Conservation (phyloP, 1,140 invertebrate genomes). For the Drosophila pruinosa region DNA sequence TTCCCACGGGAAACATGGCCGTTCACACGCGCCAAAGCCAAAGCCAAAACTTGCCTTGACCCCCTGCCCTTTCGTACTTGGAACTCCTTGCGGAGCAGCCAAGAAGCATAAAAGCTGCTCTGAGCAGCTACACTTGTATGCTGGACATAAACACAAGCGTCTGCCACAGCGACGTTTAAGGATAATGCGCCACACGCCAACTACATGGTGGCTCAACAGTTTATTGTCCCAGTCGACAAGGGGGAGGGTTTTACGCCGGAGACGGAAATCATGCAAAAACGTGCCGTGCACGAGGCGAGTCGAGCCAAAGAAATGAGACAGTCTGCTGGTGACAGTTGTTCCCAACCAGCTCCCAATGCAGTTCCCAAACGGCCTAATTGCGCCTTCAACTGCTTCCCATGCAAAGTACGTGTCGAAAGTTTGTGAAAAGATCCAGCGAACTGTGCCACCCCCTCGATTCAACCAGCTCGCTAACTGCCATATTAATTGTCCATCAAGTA, state of each 20-base stretch:
- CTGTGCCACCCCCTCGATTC: slow-evolving; percentile 54
- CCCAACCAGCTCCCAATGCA: slow-evolving; percentile 9
- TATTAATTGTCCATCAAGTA: slow-evolving; percentile 63
- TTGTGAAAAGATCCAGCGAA: not conserved
- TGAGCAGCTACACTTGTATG: slow-evolving; percentile 64
- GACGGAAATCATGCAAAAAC: slow-evolving; percentile 77
- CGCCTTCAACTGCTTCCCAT: not conserved
- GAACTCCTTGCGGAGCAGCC: not conserved
- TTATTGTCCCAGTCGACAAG: slow-evolving; percentile 25
- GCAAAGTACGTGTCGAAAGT: not conserved
- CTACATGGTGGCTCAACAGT: slow-evolving; percentile 32
- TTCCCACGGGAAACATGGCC: slow-evolving; percentile 66
- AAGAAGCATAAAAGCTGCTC: slow-evolving; percentile 49
- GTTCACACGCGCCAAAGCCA: slow-evolving; percentile 41
- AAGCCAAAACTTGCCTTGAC: slow-evolving; percentile 6
- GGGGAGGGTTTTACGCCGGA: not conserved
- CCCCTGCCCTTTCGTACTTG: not conserved
- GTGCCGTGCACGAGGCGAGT: slow-evolving; percentile 68
- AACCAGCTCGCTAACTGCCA: slow-evolving; percentile 45
- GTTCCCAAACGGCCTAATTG: not conserved
- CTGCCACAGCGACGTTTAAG: slow-evolving; percentile 65
- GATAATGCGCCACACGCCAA: slow-evolving; percentile 71
- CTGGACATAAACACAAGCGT: slow-evolving; percentile 50
- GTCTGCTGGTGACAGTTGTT: slow-evolving; percentile 66
- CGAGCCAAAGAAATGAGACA: slow-evolving; percentile 41